Evolutionary conservation across 2,888 invertebrate genomes (phyloP).

Genomic region (Trachelus stipa): DNA sequence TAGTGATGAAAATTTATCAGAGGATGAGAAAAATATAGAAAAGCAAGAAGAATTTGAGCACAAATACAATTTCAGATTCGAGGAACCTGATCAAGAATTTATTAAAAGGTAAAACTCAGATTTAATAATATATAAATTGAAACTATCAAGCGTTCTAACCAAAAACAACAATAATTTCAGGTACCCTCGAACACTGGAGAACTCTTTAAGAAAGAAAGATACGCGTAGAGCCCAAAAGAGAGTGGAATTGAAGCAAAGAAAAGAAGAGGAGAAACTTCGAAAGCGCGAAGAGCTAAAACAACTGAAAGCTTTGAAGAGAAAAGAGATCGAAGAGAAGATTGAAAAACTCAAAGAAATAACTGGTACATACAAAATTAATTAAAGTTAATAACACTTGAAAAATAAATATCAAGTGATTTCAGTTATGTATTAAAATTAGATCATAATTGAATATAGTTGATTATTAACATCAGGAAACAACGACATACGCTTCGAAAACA

Average conservation of each 20-base stretch:
- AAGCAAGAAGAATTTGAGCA: slow-evolving; percentile 92
- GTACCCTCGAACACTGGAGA: slow-evolving; percentile 90
- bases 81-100: slow-evolving; percentile 95
- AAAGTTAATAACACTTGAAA: slow-evolving; percentile 58
- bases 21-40: slow-evolving; percentile 83
- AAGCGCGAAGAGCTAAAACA: slow-evolving; percentile 90
- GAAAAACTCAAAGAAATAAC: slow-evolving; percentile 88
- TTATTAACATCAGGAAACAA: slow-evolving; percentile 48
- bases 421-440: neutral
- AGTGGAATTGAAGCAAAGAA: slow-evolving; percentile 78
- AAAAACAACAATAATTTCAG: slow-evolving; percentile 54
- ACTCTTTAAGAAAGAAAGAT: slow-evolving; percentile 84
- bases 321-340: slow-evolving; percentile 92
- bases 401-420: neutral
- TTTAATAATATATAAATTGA: slow-evolving; percentile 20
- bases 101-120: slow-evolving; percentile 65
- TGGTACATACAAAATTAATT: slow-evolving; percentile 67
- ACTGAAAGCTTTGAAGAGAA: slow-evolving; percentile 85
- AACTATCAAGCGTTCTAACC: neutral
- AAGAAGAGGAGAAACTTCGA: slow-evolving; percentile 80
- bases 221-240: slow-evolving; percentile 84
- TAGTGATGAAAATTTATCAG: slow-evolving; percentile 73
- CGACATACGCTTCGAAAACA: slow-evolving; percentile 50
- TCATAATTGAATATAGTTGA: slow-evolving; percentile 6
- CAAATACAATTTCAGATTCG: slow-evolving; percentile 95